phyloP scores from a whole-genome alignment of 1,140 invertebrate genomes.

The Trypoxylus dichotomus region DNA sequence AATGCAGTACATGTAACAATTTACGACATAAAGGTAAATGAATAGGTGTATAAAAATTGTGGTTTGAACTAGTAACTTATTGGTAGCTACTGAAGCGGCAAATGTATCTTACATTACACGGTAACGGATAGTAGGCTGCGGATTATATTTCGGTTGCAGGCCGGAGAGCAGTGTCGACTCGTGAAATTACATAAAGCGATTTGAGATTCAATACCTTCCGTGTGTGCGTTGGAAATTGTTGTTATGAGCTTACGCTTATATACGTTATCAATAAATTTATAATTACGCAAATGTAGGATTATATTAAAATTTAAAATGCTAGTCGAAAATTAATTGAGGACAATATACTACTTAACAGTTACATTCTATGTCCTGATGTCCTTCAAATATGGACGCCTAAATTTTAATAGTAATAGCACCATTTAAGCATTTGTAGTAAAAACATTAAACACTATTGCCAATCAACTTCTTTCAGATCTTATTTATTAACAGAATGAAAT shows the following conservation, averaged over 20 bases:
- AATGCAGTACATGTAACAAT: slow-evolving; percentile 20
- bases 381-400: too few relatives aligned
- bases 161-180: slow-evolving; percentile 46
- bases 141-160: slow-evolving; percentile 52
- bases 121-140: slow-evolving; percentile 48
- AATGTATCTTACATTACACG: slow-evolving; percentile 54
- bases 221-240: not conserved
- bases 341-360: too few relatives aligned
- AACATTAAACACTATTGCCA: too few relatives aligned
- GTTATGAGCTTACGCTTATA: not conserved
- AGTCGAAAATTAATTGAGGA: too few relatives aligned
- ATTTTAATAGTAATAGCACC: too few relatives aligned
- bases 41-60: slow-evolving; percentile 48
- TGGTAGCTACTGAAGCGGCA: slow-evolving; percentile 51
- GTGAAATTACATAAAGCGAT: slow-evolving; percentile 32
- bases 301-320: too few relatives aligned
- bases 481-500: too few relatives aligned
- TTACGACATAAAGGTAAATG: slow-evolving; percentile 27
- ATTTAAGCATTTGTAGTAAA: too few relatives aligned
- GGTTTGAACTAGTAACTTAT: slow-evolving; percentile 51
- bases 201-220: slow-evolving; percentile 15
- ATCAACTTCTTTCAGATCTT: too few relatives aligned
- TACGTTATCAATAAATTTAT: too few relatives aligned
- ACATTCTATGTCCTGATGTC: too few relatives aligned
- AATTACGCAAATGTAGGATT: too few relatives aligned